Evolutionary conservation across 2,113 vertebrate genomes (phyloP).

Genomic region (Chroicocephalus ridibundus): DNA sequence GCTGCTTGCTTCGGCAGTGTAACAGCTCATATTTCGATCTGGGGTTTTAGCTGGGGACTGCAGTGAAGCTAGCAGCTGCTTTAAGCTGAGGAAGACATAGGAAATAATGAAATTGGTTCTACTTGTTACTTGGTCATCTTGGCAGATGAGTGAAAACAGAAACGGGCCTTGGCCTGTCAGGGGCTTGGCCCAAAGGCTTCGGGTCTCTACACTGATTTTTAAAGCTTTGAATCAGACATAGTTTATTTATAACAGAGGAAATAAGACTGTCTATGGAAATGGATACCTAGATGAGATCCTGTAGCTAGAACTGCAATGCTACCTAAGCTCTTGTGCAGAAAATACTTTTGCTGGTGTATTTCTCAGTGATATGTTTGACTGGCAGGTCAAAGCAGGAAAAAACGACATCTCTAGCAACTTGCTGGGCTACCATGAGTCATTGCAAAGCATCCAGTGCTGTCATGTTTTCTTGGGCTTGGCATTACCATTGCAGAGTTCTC

Average conservation of each 20-base stretch:
- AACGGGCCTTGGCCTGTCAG: background rate
- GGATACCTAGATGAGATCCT: background rate
- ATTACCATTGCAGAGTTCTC: background rate
- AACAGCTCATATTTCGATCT: background rate
- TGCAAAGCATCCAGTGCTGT: background rate
- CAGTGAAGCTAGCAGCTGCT: background rate
- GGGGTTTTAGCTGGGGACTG: background rate
- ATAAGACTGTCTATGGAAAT: background rate
- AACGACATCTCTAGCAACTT: background rate
- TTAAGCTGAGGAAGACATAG: background rate
- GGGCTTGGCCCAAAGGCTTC: background rate
- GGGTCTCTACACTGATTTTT: background rate
- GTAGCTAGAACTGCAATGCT: background rate
- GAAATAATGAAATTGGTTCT: background rate
- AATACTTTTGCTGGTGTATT: background rate
- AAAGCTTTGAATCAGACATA: background rate
- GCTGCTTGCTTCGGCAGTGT: background rate
- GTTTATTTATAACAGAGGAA: background rate
- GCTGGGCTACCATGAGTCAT: background rate
- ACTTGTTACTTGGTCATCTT: background rate
- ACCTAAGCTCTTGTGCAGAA: background rate
- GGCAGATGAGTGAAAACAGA: background rate
- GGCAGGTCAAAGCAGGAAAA: background rate
- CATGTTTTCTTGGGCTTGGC: background rate
- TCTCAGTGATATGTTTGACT: background rate